These are phyloP conservation scores for Parnassius orleans DNA, from an alignment of 2,888 invertebrate genomes.

Conservation along the genomic window DNA sequence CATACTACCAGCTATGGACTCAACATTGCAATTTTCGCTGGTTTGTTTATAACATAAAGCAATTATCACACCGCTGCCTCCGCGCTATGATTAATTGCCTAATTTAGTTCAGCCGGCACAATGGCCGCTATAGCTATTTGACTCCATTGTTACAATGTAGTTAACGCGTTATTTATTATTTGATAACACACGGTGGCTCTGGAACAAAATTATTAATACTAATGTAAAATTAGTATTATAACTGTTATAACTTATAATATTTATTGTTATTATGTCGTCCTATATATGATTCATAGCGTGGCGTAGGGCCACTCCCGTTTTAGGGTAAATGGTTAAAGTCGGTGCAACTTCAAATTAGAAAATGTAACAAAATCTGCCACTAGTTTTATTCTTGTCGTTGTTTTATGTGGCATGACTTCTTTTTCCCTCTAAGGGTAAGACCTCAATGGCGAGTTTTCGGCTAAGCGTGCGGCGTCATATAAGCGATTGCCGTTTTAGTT, in stretches of 20 bases:
- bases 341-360: no score
- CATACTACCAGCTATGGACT: slow-evolving; percentile 6
- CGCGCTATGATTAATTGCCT: slow-evolving; percentile 43
- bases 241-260: slow-evolving; percentile 15
- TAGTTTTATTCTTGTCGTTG: no score
- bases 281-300: slow-evolving; percentile 1
- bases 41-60: slow-evolving; percentile 27
- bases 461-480: no score
- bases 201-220: slow-evolving; percentile 14
- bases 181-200: slow-evolving; percentile 6
- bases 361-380: no score
- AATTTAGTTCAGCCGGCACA: slow-evolving; percentile 41
- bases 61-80: slow-evolving; percentile 29
- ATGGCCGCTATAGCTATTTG: slow-evolving; percentile 22
- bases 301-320: slow-evolving; percentile 1
- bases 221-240: slow-evolving; percentile 20
- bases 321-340: neutral
- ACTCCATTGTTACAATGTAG: slow-evolving; percentile 16
- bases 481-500: no score
- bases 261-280: neutral
- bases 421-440: no score
- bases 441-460: no score
- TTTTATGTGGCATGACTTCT: no score
- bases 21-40: slow-evolving; percentile 8
- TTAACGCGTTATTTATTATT: slow-evolving; percentile 27